A percentile compares a stretch with the other conserved stretches of the same genome.
Conservation (phyloP, 2,113 vertebrate genomes). For the Hyperopisus bebe region DNA sequence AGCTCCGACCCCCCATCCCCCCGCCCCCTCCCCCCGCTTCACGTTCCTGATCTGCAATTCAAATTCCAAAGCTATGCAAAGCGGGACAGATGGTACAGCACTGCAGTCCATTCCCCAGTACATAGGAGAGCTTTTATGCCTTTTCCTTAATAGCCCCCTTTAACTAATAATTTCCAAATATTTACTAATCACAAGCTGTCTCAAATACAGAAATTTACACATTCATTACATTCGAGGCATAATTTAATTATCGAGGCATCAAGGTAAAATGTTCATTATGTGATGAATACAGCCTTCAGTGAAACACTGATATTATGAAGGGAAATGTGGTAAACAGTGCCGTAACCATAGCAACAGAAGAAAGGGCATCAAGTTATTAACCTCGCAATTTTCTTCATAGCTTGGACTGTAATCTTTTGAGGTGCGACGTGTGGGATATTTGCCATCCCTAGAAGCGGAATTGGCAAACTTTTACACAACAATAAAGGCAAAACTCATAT, state of each 20-base stretch:
- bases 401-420: background rate
- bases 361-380: constrained; percentile 19
- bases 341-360: constrained; percentile 17
- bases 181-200: constrained; percentile 47
- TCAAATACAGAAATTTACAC: constrained; percentile 38
- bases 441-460: background rate
- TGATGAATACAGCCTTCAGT: background rate
- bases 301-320: constrained; percentile 12
- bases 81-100: constrained; percentile 53
- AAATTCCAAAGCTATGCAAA: constrained; percentile 51
- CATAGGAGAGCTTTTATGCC: constrained; percentile 38
- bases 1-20: constrained; percentile 26
- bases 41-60: constrained; percentile 57
- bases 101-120: constrained; percentile 46
- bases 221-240: constrained; percentile 32
- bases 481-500: background rate
- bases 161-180: constrained; percentile 47
- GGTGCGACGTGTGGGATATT: background rate
- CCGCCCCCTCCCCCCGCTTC: constrained; percentile 17
- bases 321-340: constrained; percentile 1
- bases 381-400: constrained; percentile 11
- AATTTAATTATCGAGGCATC: constrained; percentile 30
- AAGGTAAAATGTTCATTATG: constrained; percentile 17
- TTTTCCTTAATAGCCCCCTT: constrained; percentile 40
- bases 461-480: constrained; percentile 12